These are phyloP conservation scores for Drepana arcuata DNA, from an alignment of 1,140 invertebrate genomes.

Conservation along the genomic window DNA sequence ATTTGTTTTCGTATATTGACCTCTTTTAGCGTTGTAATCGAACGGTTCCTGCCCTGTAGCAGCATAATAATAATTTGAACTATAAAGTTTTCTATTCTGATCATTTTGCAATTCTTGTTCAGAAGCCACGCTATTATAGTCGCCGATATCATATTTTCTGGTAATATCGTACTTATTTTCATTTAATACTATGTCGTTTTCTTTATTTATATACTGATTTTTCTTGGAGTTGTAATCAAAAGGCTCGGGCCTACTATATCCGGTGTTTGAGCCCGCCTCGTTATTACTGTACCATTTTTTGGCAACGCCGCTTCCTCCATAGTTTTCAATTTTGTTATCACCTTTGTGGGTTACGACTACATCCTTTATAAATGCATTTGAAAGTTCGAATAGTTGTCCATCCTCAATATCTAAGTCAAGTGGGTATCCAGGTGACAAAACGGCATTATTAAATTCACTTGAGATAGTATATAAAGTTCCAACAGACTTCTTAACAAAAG, in stretches of 20 bases:
- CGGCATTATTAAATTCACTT: constrained; percentile 41
- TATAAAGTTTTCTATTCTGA: no score
- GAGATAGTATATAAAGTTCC: constrained; percentile 11
- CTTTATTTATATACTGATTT: constrained; percentile 5
- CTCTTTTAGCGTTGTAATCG: constrained; percentile 23
- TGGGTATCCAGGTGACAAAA: constrained; percentile 47
- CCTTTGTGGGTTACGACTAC: constrained; percentile 44
- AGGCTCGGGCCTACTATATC: constrained; percentile 17
- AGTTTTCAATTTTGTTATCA: constrained; percentile 26
- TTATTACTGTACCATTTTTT: constrained; percentile 15
- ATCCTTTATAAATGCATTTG: constrained; percentile 51
- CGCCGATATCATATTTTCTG: not conserved
- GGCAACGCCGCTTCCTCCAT: constrained; percentile 17
- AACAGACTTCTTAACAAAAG: constrained; percentile 33
- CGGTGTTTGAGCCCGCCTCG: constrained; percentile 21
- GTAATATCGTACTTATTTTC: not conserved
- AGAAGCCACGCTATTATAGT: not conserved
- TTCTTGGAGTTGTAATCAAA: constrained; percentile 40
- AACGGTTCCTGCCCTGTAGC: constrained; percentile 12
- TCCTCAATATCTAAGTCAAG: constrained; percentile 42
- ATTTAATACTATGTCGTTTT: not conserved
- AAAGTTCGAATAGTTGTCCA: constrained; percentile 37
- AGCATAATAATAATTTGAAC: constrained; percentile 9
- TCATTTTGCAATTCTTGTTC: no score
- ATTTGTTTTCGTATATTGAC: constrained; percentile 37